Base-by-base conservation (phyloP, 2,888 invertebrate genomes). In the Ptilodon capucinus region DNA sequence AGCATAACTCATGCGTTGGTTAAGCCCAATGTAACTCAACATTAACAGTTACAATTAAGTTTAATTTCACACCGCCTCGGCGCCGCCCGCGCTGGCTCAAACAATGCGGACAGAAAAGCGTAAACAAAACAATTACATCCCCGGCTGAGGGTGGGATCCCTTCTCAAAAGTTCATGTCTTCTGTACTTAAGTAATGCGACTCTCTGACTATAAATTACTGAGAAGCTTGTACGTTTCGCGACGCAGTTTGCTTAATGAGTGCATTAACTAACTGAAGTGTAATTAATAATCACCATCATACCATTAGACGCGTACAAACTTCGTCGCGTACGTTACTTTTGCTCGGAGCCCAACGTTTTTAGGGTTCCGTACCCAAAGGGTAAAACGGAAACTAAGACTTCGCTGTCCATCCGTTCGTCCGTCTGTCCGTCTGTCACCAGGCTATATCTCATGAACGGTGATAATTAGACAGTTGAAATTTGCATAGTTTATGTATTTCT, bases 51-150 rank as follows among this genome's bases (percentile, higher is more conserved):
- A 82, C 76, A 68, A 70, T 77, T 71, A 71, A 72, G 76, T 75
- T 78, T 75, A 79, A 81, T 79, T 74, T 68, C 67, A 51, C 68
- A 60, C 60, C 68, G 56, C 70, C 69, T n/a, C n/a, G n/a, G n/a
- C n/a, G n/a, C n/a, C n/a, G n/a, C n/a, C n/a, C n/a, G n/a, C n/a
- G n/a, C n/a, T n/a, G 68, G 71, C 61, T 71, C 63, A 72, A 77
- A 78, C 80, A 79, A 79, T 78, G 70, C 66, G 69, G 67, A 71
- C 62, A 70, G 65, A 64, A 62, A 66, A 55, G 71, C 69, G 74
- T 83, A 78, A 81, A 85, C 84, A 79, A 79, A 84, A 82, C 77
- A 79, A 79, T 84, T 81, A 82, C 74, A 76, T 67, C 72, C 68
- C 68, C 68, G 75, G 57, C 71, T 75, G 76, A 76, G 74, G 76